phyloP scores from a whole-genome alignment of 2,797 vertebrate species.

The Lagorchestes hirsutus region DNA sequence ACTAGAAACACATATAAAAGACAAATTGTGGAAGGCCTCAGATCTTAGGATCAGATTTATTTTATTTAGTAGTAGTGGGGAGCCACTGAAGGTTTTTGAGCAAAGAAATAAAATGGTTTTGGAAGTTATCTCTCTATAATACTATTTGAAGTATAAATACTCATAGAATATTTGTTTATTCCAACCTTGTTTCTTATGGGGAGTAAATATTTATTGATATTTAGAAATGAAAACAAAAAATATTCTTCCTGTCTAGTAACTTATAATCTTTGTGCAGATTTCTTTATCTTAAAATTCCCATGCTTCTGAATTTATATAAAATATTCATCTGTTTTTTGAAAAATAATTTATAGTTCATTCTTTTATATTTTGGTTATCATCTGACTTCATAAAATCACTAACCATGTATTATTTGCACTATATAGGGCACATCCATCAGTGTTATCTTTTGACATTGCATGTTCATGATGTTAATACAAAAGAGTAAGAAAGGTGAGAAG shows the following conservation, averaged over 20 bases:
- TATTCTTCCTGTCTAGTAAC: not conserved
- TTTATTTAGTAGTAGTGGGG: not conserved
- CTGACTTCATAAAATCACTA: not conserved
- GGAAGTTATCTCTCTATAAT: too few relatives aligned
- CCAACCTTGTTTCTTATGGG: not conserved
- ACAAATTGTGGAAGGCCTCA: not conserved
- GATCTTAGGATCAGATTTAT: not conserved
- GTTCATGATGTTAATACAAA: constrained; percentile 60
- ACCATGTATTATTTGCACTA: not conserved
- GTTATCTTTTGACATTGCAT: constrained; percentile 45
- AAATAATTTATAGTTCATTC: constrained; percentile 8
- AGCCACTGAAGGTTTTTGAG: not conserved
- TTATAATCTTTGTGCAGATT: not conserved
- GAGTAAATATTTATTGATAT: constrained; percentile 22
- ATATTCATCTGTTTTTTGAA: not conserved
- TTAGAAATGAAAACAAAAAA: constrained; percentile 28
- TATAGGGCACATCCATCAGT: not conserved
- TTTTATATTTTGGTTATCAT: not conserved
- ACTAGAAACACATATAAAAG: not conserved
- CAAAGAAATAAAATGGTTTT: too few relatives aligned
- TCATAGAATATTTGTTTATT: not conserved
- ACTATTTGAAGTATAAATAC: too few relatives aligned
- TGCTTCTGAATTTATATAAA: constrained; percentile 3
- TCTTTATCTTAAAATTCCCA: constrained; percentile 12
- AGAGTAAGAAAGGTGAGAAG: constrained; percentile 35